A percentile compares a stretch with the other conserved stretches of the same genome.
These are phyloP conservation scores for Enteromius afrohamiltoni DNA, from an alignment of 2,797 vertebrate species.

Conservation along the genomic window DNA sequence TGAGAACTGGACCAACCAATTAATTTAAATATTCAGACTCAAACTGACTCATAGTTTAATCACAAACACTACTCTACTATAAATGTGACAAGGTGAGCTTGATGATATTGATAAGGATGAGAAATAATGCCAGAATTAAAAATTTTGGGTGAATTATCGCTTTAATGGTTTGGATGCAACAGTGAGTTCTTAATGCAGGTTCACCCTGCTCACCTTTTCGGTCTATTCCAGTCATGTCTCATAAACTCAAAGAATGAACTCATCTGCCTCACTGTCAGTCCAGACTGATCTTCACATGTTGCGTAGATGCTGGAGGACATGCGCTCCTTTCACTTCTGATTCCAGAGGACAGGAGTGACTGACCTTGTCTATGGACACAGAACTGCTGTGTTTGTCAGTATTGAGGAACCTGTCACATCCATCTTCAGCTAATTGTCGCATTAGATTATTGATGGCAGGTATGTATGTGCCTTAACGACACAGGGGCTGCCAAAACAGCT, in stretches of 20 bases:
- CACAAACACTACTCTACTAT: neutral
- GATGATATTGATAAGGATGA: neutral
- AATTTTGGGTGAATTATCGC: neutral
- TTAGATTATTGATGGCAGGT: slow-evolving; percentile 60
- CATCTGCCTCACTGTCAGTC: slow-evolving; percentile 16
- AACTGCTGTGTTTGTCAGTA: slow-evolving; percentile 40
- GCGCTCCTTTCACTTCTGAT: slow-evolving; percentile 16
- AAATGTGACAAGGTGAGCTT: neutral
- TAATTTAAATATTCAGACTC: neutral
- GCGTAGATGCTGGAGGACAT: slow-evolving; percentile 39
- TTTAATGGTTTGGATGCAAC: neutral
- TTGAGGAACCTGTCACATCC: slow-evolving; percentile 35
- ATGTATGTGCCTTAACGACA: slow-evolving; percentile 51
- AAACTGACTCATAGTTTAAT: neutral
- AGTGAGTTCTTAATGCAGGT: neutral
- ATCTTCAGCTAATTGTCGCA: slow-evolving; percentile 55
- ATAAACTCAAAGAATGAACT: slow-evolving; percentile 21
- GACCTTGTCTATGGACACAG: slow-evolving; percentile 49
- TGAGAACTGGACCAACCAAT: neutral
- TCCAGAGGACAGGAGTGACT: slow-evolving; percentile 19
- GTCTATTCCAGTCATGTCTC: slow-evolving; percentile 31
- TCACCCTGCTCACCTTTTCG: slow-evolving; percentile 4
- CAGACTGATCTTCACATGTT: slow-evolving; percentile 34
- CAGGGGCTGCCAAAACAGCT: slow-evolving; percentile 54
- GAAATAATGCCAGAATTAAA: neutral